Evolutionary conservation across 2,888 invertebrate genomes (phyloP).

Genomic region (Aleiodes leptofemur): DNA sequence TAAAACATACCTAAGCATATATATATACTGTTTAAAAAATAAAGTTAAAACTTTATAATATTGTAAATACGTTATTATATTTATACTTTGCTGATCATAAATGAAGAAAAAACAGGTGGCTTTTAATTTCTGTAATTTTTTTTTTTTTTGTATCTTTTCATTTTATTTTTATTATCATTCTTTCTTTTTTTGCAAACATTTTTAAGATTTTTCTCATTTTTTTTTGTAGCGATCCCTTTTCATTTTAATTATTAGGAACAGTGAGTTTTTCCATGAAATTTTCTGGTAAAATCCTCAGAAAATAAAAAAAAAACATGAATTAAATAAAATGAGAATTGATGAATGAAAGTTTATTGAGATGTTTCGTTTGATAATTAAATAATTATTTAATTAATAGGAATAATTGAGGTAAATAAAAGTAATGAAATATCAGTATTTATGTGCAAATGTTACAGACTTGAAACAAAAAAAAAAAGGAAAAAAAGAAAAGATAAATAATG

Average conservation of each 20-base stretch:
- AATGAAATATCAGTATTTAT: not conserved
- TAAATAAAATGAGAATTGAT: no score
- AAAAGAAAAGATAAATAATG: not conserved
- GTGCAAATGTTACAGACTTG: conserved; percentile 1
- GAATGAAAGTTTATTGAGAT: no score
- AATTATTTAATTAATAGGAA: not conserved
- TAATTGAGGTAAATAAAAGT: not conserved
- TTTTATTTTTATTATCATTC: not conserved
- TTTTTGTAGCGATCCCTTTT: not conserved
- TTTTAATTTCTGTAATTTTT: conserved; percentile 21
- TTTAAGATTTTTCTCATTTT: not conserved
- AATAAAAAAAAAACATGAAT: no score
- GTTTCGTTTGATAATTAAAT: no score
- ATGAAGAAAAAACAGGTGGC: conserved; percentile 45
- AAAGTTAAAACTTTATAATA: conserved; percentile 57
- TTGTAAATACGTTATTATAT: conserved; percentile 62
- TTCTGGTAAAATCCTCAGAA: no score
- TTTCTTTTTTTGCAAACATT: not conserved
- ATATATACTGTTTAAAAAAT: conserved; percentile 50
- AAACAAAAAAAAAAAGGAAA: not conserved
- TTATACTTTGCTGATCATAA: conserved; percentile 61
- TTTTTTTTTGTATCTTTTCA: conserved; percentile 19
- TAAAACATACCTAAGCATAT: conserved; percentile 47
- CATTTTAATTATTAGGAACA: not conserved
- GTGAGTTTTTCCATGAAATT: not conserved